Evolutionary conservation across 1,140 invertebrate species (phyloP), one percentile per base, ranked within the genome.

Genomic region (Protaetia brevitarsis): DNA sequence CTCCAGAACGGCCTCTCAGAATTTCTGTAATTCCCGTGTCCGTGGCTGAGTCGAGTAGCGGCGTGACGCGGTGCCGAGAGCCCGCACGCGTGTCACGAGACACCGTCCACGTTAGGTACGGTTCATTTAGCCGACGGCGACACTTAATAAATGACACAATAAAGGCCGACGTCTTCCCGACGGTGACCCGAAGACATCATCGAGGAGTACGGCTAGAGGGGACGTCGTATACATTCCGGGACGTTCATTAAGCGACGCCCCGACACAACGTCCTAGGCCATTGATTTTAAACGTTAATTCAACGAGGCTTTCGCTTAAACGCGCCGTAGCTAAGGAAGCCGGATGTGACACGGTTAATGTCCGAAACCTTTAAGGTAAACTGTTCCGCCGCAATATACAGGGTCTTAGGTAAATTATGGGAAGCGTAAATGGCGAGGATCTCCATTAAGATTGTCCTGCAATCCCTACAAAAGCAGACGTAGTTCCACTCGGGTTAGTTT

Each of bases 111-210:
- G 16, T 51, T 51, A 51, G 41, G 19, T 19, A 10, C 41, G 41
- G 41, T 51, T 51, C 41, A 51, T 51, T 51, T 51, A 51, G 41
- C 21, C 41, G 19, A 23, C 41, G 26, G 13, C 41, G 11, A 51
- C 41, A 51, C 41, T 51, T 51, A 51, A 51, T 51, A 51, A 51
- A 51, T 51, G 41, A 51, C 41, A 51, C 41, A 51, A 51, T 51
- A 51, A 51, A 51, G 41, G 21, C 19, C 1, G 19, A 51, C 41
- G 41, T 51, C 41, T 51, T 51, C 26, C 41, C 41, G n/a, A n/a
- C n/a, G n/a, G 41, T 51, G 41, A 51, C 41, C 41, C 19, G 41
- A n/a, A n/a, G n/a, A n/a, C n/a, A n/a, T n/a, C n/a, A n/a, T 21
- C 41, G 41, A 19, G 41, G 19, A 16, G 41, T 51, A 16, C 21